These are phyloP conservation scores for Stichodactyla mertensii DNA, from an alignment of 64 coral and sea anemone genomes.

Conservation along the genomic window DNA sequence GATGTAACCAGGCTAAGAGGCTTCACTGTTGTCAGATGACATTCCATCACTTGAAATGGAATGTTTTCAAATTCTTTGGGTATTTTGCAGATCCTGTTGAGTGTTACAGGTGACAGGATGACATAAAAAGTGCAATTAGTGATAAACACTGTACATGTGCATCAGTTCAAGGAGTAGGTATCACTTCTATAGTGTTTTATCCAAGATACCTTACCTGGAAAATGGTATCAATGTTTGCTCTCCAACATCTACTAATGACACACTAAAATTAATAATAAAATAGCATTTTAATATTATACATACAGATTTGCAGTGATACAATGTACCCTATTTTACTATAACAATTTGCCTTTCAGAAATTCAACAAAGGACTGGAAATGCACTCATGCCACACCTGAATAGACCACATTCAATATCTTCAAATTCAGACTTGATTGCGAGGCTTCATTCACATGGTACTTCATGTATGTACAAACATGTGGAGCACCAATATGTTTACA, in stretches of 20 bases:
- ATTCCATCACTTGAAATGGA: constrained; percentile 91
- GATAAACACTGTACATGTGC: background rate
- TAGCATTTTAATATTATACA: no score
- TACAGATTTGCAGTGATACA: no score
- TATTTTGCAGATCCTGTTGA: constrained; percentile 58
- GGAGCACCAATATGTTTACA: no score
- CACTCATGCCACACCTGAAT: no score
- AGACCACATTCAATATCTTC: no score
- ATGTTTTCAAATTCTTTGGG: constrained; percentile 69
- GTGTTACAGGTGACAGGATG: background rate
- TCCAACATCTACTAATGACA: constrained; percentile 82
- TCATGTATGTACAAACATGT: no score
- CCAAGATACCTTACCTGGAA: constrained; percentile 52
- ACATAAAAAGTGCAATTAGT: background rate
- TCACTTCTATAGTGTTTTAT: no score
- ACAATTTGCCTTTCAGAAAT: no score
- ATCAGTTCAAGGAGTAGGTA: background rate
- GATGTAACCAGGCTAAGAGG: constrained; percentile 76
- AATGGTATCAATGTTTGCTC: constrained; percentile 82
- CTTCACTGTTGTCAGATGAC: constrained; percentile 63
- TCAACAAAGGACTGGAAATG: no score
- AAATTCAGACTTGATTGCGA: no score
- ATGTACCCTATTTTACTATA: no score
- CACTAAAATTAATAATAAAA: constrained; percentile 34
- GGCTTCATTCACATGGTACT: no score